These are phyloP conservation scores for Falco concolor DNA, from an alignment of 2,797 vertebrate species.

Conservation along the genomic window DNA sequence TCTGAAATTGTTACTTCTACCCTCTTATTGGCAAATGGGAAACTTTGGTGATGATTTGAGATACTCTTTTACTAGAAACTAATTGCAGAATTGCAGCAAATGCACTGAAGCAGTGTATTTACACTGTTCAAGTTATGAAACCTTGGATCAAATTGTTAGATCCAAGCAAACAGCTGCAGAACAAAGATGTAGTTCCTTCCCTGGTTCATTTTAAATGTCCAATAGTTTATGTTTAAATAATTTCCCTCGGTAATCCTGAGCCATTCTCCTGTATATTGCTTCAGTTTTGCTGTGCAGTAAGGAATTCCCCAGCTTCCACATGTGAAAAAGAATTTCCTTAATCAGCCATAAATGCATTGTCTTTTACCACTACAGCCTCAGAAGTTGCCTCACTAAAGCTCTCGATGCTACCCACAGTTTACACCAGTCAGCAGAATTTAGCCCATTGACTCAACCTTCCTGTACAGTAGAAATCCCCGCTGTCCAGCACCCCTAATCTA, in stretches of 20 bases:
- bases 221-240: neutral
- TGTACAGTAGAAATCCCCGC: neutral
- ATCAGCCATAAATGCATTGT: neutral
- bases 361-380: neutral
- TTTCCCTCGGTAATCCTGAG: neutral
- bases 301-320: neutral
- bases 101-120: neutral
- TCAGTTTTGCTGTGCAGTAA: neutral
- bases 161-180: neutral
- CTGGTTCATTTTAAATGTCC: neutral
- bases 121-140: neutral
- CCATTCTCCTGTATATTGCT: neutral
- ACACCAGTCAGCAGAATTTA: neutral
- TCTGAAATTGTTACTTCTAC: neutral
- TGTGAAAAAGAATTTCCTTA: neutral
- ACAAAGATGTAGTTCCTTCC: neutral
- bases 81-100: neutral
- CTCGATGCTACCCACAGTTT: neutral
- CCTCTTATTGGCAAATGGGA: neutral
- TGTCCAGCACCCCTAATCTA: neutral
- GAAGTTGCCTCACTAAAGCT: neutral
- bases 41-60: neutral
- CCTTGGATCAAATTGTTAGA: neutral
- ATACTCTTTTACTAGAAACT: neutral
- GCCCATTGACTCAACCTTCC: neutral